Evolutionary conservation across 2,797 vertebrate species (phyloP), one percentile per base, ranked within the genome.

Genomic region (Kryptolebias ocellatus): DNA sequence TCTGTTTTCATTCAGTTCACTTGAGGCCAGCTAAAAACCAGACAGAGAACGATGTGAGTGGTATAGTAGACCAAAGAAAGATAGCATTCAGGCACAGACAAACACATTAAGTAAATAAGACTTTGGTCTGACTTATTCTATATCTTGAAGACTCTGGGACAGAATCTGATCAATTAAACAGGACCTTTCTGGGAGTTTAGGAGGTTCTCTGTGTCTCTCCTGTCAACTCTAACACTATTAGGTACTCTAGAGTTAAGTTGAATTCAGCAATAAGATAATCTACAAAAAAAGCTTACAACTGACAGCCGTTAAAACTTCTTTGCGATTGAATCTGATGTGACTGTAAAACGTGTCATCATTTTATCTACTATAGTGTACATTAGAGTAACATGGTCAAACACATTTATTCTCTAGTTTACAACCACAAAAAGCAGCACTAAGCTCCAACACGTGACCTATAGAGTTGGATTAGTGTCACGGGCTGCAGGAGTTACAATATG

Each of bases 1-100:
- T 60, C 56, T 57, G 70, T 83, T 81, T 83, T 78, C 76, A 65
- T 75, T 85, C 73, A 88, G 83, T 80, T 80, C 86, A 83, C 60
- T 51, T 69, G 5, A 78, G 85, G 78, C 61, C 69, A 52, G 60
- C 84, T 85, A 34, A 60, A 77, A 76, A 72, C 53, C 37, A 70
- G 31, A 51, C 54, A 69, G 66, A 83, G 55, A 83, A 69, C 70
- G 31, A 72, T 20, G 70, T 75, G 49, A 77, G 67, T 80, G 60
- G 73, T 60, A 63, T 45, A 39, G 37, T 10, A 12, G 16, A 65
- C 20, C 18, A 50, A 64, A 79, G 50, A 49, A 29, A 53, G 62
- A 20, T 10, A 51, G 10, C 34, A 45, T 68, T 78, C 56, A 78
- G 63, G 18, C 37, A 15, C 18, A 24, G 20, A 65, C 65, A 65